Base-by-base conservation (phyloP, 2,888 invertebrate species). In the Drepana falcataria region DNA sequence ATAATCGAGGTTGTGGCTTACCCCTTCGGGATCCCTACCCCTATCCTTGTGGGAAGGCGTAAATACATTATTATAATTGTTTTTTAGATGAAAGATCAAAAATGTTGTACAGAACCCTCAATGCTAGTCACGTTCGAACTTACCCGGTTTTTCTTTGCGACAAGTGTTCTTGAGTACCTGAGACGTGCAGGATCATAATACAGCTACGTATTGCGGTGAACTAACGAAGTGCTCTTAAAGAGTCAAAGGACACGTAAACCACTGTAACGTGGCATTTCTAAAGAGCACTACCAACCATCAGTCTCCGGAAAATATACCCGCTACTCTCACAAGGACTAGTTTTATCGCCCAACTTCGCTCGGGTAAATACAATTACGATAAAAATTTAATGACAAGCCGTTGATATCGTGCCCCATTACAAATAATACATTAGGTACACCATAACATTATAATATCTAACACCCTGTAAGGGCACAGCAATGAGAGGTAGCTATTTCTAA, bases 131-230 rank as follows among this genome's bases (percentile, higher is more conserved):
- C 41, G 48, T 58, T 53, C 53, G 47, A 21, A 41, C 34, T 48
- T 54, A 56, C 51, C 41, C 48, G 51, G 48, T 33, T 59, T 61
- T 63, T 58, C 53, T 57, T 63, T 59, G 56, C 55, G 60, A 49
- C 56, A 67, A 67, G 60, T 60, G 60, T 58, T 59, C 65, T 67
- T 47, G 55, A 60, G 60, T 33, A 53, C 53, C 57, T 55, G 68
- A 65, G 66, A 65, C 80, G 74, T 80, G 77, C 75, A 71, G 73
- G 78, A 80, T 79, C 78, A 80, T 79, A 79, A 76, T 69, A 68
- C 69, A 59, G 71, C 70, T 66, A 71, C 69, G 65, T 66, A 69
- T 69, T 68, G 71, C 68, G 64, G 65, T 54, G 70, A 70, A 69
- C 73, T 81, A 82, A 82, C 79, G 81, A 82, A 82, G 81, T 67